Conservation (phyloP, 2,888 invertebrate genomes). For the Unio pictorum region DNA sequence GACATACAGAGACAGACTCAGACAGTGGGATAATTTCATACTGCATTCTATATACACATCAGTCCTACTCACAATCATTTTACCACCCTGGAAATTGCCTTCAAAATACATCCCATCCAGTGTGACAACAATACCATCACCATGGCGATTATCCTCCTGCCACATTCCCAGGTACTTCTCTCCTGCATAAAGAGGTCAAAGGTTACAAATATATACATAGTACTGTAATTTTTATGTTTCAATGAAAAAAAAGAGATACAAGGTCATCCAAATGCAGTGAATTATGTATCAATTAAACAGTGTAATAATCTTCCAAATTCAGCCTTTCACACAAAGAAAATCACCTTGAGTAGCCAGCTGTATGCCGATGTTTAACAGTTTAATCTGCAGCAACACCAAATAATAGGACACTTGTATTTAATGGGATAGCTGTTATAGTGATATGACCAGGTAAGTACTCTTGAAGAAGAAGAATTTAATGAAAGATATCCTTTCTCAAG, state of each 20-base stretch:
- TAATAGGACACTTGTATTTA: too few species aligned
- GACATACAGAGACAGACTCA: too few species aligned
- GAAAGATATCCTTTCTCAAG: too few species aligned
- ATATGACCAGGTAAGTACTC: too few species aligned
- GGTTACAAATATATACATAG: not conserved
- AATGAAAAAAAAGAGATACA: not conserved
- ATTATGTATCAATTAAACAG: too few species aligned
- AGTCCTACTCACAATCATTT: slow-evolving; percentile 78
- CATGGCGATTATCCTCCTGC: slow-evolving; percentile 87
- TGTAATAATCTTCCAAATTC: too few species aligned
- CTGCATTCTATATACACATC: not conserved
- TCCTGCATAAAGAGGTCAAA: slow-evolving; percentile 71
- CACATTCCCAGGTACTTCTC: slow-evolving; percentile 93
- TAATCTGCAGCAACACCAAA: too few species aligned
- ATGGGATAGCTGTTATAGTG: too few species aligned
- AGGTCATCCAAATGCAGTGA: too few species aligned
- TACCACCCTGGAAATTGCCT: slow-evolving; percentile 86
- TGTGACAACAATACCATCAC: slow-evolving; percentile 88
- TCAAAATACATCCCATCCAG: slow-evolving; percentile 93
- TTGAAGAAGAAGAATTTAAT: too few species aligned
- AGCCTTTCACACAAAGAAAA: too few species aligned
- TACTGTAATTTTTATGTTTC: not conserved
- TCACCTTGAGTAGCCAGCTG: not conserved
- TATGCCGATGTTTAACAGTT: not conserved
- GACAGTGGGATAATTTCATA: too few species aligned